A percentile compares a stretch with the other conserved stretches of the same genome.
phyloP scores from a whole-genome alignment of 2,797 vertebrate species.

The Sparus aurata region DNA sequence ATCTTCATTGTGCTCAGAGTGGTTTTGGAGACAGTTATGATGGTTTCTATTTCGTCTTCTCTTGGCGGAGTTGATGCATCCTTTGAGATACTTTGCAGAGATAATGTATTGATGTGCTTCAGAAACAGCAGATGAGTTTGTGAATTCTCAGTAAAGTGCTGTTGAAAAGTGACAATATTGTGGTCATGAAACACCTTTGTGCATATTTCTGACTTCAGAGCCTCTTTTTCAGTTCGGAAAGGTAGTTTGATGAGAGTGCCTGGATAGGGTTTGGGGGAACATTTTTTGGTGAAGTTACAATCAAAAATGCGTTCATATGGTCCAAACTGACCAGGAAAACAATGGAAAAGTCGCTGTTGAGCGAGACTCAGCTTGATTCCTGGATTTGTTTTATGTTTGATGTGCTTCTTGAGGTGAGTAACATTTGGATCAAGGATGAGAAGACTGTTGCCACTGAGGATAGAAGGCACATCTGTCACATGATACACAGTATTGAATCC shows the following conservation, averaged over 20 bases:
- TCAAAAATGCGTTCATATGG: constrained; percentile 87
- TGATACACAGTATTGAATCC: constrained; percentile 92
- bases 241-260: constrained; percentile 90
- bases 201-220: constrained; percentile 85
- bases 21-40: constrained; percentile 74
- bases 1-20: constrained; percentile 48
- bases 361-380: constrained; percentile 89
- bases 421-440: constrained; percentile 92
- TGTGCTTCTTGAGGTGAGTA: constrained; percentile 88
- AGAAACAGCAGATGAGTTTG: constrained; percentile 87
- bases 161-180: constrained; percentile 75
- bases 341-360: constrained; percentile 70
- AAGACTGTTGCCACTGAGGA: constrained; percentile 86
- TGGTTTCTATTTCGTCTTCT: constrained; percentile 65
- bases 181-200: constrained; percentile 79
- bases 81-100: constrained; percentile 80
- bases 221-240: constrained; percentile 88
- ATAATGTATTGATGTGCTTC: constrained; percentile 80
- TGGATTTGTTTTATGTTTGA: constrained; percentile 79
- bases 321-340: constrained; percentile 89
- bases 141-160: constrained; percentile 77
- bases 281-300: constrained; percentile 78
- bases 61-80: constrained; percentile 70
- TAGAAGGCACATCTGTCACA: constrained; percentile 89
- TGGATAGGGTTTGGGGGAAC: constrained; percentile 70